Conservation (phyloP, 2,113 vertebrate genomes). For the Campylomormyrus tamandua region DNA sequence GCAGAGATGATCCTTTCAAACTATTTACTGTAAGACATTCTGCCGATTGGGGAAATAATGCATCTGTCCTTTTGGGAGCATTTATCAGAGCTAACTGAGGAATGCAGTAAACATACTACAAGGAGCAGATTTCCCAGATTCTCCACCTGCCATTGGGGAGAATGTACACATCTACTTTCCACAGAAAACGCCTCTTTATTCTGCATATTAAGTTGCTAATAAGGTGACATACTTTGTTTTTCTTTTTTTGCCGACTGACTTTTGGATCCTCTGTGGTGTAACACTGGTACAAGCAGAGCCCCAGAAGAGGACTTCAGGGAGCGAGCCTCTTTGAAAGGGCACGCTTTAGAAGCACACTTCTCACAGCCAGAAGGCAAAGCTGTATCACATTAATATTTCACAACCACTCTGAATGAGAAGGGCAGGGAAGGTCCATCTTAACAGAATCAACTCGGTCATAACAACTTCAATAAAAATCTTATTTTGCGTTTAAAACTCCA, state of each 20-base stretch:
- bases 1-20: neutral
- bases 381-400: conserved; percentile 4
- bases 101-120: neutral
- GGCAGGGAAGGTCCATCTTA: neutral
- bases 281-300: neutral
- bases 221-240: neutral
- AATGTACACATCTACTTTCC: neutral
- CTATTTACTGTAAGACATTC: neutral
- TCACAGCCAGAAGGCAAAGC: neutral
- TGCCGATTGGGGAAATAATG: neutral
- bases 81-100: neutral
- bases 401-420: neutral
- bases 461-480: neutral
- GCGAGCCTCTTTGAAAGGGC: neutral
- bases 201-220: neutral
- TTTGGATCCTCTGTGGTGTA: neutral
- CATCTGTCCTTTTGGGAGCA: neutral
- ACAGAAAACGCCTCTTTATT: neutral
- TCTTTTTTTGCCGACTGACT: neutral
- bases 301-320: neutral
- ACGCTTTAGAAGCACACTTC: neutral
- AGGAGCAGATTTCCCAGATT: neutral
- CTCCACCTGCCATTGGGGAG: neutral
- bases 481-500: neutral
- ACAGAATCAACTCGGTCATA: neutral